A percentile compares a stretch with the other conserved stretches of the same genome.
Evolutionary conservation across 1,140 invertebrate genomes (phyloP).

Genomic region (Ceratosolen solmsi): DNA sequence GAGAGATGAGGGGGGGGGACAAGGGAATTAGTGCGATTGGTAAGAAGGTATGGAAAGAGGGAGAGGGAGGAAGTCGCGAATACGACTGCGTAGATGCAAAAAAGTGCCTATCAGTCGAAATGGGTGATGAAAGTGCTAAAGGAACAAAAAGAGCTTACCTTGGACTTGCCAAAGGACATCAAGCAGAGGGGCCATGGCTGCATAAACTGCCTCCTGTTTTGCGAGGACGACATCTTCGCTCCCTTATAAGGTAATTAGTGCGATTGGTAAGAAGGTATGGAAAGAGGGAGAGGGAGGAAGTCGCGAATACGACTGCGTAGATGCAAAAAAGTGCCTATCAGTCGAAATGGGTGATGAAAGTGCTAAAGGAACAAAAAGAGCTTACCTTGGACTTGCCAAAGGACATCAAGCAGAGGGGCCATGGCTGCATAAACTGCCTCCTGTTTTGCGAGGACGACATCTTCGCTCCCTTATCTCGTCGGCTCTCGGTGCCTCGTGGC

Average conservation of each 20-base stretch:
- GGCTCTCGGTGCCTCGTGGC: background rate
- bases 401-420: conserved; percentile 67
- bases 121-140: background rate
- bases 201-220: conserved; percentile 68
- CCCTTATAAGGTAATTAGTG: too few species aligned
- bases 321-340: background rate
- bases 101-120: background rate
- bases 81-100: background rate
- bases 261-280: too few species aligned
- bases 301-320: background rate
- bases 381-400: conserved; percentile 67
- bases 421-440: conserved; percentile 71
- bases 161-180: conserved; percentile 62
- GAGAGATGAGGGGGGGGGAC: background rate
- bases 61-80: too few species aligned
- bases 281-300: background rate
- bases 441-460: conserved; percentile 64
- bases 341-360: background rate
- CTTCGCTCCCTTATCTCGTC: background rate
- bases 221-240: conserved; percentile 60
- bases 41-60: background rate
- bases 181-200: conserved; percentile 71
- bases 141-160: conserved; percentile 62
- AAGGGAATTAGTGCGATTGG: background rate
- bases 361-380: background rate